Percentiles rank a stretch among this genome's conserved stretches.
Evolutionary conservation across 2,797 vertebrate species (phyloP).

Genomic region (Onychomys arenicola): DNA sequence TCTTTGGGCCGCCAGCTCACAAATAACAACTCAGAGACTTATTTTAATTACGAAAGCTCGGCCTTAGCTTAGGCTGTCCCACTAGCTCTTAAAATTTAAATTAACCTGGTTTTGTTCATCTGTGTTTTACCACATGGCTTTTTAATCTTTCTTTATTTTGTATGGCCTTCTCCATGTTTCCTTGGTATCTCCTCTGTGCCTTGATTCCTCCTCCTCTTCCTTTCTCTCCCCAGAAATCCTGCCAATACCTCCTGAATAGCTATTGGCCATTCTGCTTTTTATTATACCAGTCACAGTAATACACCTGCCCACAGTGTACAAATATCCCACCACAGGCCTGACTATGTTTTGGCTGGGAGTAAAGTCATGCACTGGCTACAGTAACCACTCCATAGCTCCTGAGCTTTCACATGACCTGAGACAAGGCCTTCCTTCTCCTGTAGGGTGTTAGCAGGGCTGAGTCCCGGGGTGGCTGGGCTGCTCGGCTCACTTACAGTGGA

Average conservation of each 20-base stretch:
- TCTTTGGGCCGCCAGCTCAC: not conserved
- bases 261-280: not conserved
- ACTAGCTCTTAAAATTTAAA: not conserved
- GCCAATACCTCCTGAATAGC: not conserved
- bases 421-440: not conserved
- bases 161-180: not conserved
- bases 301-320: not conserved
- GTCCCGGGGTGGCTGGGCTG: not conserved
- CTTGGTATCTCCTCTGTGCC: not conserved
- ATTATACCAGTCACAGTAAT: not conserved
- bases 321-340: not conserved
- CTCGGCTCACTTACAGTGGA: constrained; percentile 90
- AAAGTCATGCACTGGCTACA: fast-evolving
- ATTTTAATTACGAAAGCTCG: not conserved
- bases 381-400: not conserved
- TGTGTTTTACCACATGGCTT: not conserved
- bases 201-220: not conserved
- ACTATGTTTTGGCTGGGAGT: not conserved
- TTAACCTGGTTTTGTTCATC: not conserved
- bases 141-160: not conserved
- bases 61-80: not conserved
- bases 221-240: not conserved
- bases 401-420: fast-evolving
- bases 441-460: not conserved
- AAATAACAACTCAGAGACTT: not conserved